Percentiles rank a stretch among this genome's conserved stretches.
These are phyloP conservation scores for Amphipoea lucens DNA, from an alignment of 2,888 invertebrate species.

Conservation along the genomic window DNA sequence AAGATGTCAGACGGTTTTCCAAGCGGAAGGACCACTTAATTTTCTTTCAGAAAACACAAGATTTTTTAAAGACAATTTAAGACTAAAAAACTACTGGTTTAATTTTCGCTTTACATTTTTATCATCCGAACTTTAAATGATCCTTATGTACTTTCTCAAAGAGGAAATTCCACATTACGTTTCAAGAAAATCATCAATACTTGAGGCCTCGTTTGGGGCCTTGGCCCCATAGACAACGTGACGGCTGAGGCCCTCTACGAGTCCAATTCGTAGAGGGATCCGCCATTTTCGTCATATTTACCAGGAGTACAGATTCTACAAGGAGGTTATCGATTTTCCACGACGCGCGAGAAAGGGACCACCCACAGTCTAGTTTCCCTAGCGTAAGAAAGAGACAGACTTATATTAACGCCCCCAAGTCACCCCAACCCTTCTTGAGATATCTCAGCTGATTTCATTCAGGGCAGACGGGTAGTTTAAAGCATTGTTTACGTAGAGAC, in stretches of 20 bases:
- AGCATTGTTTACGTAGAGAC: slow-evolving; percentile 8
- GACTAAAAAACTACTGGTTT: background rate
- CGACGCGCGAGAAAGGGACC: slow-evolving; percentile 46
- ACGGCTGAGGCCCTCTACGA: slow-evolving; percentile 23
- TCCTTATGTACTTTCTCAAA: background rate
- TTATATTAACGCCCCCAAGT: slow-evolving; percentile 14
- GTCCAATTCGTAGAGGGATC: slow-evolving; percentile 73
- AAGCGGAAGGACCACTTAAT: slow-evolving; percentile 29
- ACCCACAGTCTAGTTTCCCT: slow-evolving; percentile 1
- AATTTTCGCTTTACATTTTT: background rate
- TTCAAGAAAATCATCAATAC: slow-evolving; percentile 1
- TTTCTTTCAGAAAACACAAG: background rate
- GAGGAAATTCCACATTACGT: background rate
- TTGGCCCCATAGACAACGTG: background rate
- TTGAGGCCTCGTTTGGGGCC: background rate
- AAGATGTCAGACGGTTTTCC: slow-evolving; percentile 74
- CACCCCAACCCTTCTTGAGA: slow-evolving; percentile 46
- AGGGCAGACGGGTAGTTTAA: background rate
- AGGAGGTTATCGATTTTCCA: slow-evolving; percentile 74
- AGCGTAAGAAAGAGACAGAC: slow-evolving; percentile 45
- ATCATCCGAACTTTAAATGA: background rate
- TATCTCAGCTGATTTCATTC: slow-evolving; percentile 56
- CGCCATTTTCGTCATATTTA: slow-evolving; percentile 82
- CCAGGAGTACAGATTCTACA: slow-evolving; percentile 72
- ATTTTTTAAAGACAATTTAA: background rate